Evolutionary conservation across 2,113 vertebrate species (phyloP), one percentile per base, ranked within the genome.

Genomic region (Hippoglossus stenolepis): DNA sequence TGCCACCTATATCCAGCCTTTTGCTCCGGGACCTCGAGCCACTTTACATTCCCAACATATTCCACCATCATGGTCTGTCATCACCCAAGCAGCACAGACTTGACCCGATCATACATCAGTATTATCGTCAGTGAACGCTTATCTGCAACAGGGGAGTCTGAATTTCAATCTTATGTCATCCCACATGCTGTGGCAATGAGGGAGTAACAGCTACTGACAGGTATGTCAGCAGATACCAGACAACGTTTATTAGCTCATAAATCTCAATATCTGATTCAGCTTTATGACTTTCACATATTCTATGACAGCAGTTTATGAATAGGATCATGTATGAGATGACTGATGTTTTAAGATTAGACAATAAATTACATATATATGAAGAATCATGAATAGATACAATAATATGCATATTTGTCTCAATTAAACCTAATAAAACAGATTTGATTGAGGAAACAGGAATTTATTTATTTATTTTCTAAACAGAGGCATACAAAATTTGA

Each of bases 1-100:
- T 58, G 35, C 31, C 65, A 61, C 60, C 45, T 72, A 35, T 43
- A 23, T 49, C n/a, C 70, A 66, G 73, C 31, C 31, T 31, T 31
- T 31, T 7, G 31, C 31, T 31, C 31, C 1, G 31, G 6, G 31
- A 5, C 31, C 31, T 31, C 31, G 31, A 31, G 31, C 78, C 87
- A 87, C 89, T 92, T 90, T 21, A 83, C 86, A 91, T 93, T 92
- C 88, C 67, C 20, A 2, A 75, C 86, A 91, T 91, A 82, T 69
- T 85, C 74, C 70, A 54, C 56, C 58, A 58, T 79, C 65, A 68
- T 6, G 21, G 23, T 65, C 79, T 70, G 67, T 79, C 74, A 60
- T 77, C 77, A 65, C 70, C 76, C 20, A 20, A 20, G 14, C 7
- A 71, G 59, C 70, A 70, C 43, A 53, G 67, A 79, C 75, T 28